phyloP scores from a whole-genome alignment of 2,888 invertebrate species.

The Andricus quercusramuli region DNA sequence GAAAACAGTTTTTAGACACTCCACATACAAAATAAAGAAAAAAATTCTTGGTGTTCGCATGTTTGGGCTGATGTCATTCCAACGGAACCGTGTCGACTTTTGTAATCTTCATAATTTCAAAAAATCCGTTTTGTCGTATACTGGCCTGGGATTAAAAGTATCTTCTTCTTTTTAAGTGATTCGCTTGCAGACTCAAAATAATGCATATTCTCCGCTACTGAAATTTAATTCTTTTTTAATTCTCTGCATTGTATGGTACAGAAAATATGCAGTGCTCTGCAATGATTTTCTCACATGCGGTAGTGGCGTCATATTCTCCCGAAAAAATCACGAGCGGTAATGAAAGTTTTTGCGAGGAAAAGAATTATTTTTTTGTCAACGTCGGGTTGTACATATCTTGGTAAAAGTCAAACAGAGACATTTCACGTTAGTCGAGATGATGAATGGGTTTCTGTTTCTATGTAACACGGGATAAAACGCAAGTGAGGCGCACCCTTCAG shows the following conservation, averaged over 20 bases:
- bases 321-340: background rate
- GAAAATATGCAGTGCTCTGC: background rate
- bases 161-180: too few relatives aligned
- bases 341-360: background rate
- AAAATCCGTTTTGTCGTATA: too few relatives aligned
- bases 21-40: too few relatives aligned
- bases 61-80: too few relatives aligned
- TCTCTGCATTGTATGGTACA: background rate
- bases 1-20: too few relatives aligned
- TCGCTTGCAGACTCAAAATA: too few relatives aligned
- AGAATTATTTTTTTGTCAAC: background rate
- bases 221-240: background rate
- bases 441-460: conserved; percentile 6
- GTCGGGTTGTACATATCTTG: background rate
- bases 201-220: background rate
- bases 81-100: too few relatives aligned
- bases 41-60: too few relatives aligned
- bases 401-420: background rate
- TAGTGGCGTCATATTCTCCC: background rate
- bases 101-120: too few relatives aligned
- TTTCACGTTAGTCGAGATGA: background rate
- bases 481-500: conserved; percentile 27
- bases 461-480: background rate
- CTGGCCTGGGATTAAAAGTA: too few relatives aligned
- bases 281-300: background rate